Conservation (phyloP, 2,113 vertebrate species). For the Genyomyrus donnyi region DNA sequence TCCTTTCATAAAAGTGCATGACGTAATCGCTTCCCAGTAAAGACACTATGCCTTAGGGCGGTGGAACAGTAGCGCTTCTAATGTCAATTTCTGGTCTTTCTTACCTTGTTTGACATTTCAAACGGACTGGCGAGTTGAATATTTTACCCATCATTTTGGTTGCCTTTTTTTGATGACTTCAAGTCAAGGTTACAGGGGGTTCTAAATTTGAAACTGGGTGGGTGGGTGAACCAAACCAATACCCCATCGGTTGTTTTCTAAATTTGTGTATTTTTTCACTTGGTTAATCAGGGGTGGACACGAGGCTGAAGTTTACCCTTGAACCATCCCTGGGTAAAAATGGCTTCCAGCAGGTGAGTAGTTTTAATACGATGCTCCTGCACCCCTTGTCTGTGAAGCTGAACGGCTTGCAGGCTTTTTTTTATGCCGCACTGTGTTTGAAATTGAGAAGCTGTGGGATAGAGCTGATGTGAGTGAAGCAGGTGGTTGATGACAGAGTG, state of each 20-base stretch:
- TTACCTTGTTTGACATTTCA: neutral
- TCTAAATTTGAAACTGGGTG: neutral
- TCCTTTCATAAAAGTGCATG: neutral
- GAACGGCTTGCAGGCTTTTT: neutral
- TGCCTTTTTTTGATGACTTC: neutral
- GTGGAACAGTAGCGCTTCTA: neutral
- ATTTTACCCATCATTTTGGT: neutral
- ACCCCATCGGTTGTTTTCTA: neutral
- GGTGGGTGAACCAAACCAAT: neutral
- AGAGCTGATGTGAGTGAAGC: neutral
- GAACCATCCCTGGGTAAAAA: constrained; percentile 91
- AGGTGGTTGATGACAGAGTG: neutral
- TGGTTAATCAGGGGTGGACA: constrained; percentile 79
- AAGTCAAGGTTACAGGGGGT: neutral
- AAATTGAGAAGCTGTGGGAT: neutral
- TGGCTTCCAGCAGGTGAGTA: constrained; percentile 93
- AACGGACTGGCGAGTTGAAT: neutral
- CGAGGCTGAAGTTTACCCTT: constrained; percentile 93
- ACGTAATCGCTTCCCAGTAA: neutral
- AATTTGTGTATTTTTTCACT: constrained; percentile 9
- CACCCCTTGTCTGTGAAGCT: neutral
- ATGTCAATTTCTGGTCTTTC: neutral
- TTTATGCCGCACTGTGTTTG: neutral
- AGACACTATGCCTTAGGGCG: neutral
- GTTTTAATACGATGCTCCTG: too few relatives aligned